These are phyloP conservation scores for Eriosoma lanigerum DNA, from an alignment of 1,140 invertebrate species.

Conservation along the genomic window DNA sequence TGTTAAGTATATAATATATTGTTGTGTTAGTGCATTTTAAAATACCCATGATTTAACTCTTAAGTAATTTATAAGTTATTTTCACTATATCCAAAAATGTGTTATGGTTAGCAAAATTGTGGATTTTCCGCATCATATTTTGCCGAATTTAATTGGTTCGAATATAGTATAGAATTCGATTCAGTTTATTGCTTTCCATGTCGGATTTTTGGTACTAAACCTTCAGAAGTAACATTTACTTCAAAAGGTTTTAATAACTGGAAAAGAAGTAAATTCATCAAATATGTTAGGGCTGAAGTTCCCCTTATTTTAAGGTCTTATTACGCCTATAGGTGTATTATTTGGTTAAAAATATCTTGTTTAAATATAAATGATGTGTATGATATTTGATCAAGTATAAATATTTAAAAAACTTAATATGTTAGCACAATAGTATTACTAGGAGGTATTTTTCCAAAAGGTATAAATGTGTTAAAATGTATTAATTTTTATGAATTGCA, in stretches of 20 bases:
- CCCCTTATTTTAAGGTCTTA: too few relatives aligned
- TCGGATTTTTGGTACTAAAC: background rate
- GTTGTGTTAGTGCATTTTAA: background rate
- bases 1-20: background rate
- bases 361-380: too few relatives aligned
- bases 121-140: background rate
- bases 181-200: slow-evolving; percentile 2
- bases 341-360: too few relatives aligned
- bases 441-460: too few relatives aligned
- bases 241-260: background rate
- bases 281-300: too few relatives aligned
- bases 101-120: background rate
- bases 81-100: slow-evolving; percentile 2
- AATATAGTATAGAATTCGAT: background rate
- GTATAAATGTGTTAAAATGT: too few relatives aligned
- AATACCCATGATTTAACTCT: background rate
- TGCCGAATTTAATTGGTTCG: background rate
- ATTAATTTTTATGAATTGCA: too few relatives aligned
- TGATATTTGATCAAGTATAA: too few relatives aligned
- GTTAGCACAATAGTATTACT: too few relatives aligned
- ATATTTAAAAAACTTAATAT: too few relatives aligned
- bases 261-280: too few relatives aligned
- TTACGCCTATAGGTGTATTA: too few relatives aligned
- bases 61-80: slow-evolving; percentile 15
- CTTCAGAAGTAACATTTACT: background rate